phyloP scores from a whole-genome alignment of 2,797 vertebrate genomes.

The Oryzias dopingdopingensis region DNA sequence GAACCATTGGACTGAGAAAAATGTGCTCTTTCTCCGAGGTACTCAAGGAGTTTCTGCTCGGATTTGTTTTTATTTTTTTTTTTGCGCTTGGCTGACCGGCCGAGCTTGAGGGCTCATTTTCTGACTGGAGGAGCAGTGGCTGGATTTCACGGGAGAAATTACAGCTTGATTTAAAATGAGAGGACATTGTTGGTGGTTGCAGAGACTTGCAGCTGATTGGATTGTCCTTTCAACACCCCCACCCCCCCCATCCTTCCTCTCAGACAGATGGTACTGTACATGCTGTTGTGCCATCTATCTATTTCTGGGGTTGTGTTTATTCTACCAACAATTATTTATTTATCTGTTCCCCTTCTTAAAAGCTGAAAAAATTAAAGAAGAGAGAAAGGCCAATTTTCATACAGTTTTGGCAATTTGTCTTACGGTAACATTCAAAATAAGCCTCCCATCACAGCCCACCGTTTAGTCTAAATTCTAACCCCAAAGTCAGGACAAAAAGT shows the following conservation, averaged over 20 bases:
- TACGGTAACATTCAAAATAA: not conserved
- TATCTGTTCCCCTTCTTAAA: slow-evolving; percentile 21
- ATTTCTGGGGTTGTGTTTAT: slow-evolving; percentile 34
- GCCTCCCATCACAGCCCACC: not conserved
- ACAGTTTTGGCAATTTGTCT: slow-evolving; percentile 10
- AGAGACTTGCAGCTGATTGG: slow-evolving; percentile 43
- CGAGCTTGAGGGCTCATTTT: slow-evolving; percentile 34
- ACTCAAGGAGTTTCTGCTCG: slow-evolving; percentile 31
- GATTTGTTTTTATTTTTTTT: slow-evolving; percentile 39
- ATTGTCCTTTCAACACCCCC: slow-evolving; percentile 28
- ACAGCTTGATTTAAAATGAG: slow-evolving; percentile 38
- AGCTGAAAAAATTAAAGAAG: no score
- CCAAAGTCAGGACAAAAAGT: not conserved
- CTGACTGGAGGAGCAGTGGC: slow-evolving; percentile 34
- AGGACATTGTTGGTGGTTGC: slow-evolving; percentile 23
- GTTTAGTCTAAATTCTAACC: slow-evolving; percentile 1
- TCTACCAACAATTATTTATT: slow-evolving; percentile 35
- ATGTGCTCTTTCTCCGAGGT: slow-evolving; percentile 42
- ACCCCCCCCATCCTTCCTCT: not conserved
- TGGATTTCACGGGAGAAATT: slow-evolving; percentile 43
- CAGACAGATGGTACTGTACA: slow-evolving; percentile 35
- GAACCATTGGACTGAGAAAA: slow-evolving; percentile 49
- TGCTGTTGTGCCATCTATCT: slow-evolving; percentile 23
- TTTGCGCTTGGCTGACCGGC: slow-evolving; percentile 34
- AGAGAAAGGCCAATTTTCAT: slow-evolving; percentile 22